Base-by-base conservation (phyloP, 2,888 invertebrate species). In the Pachliopta kotzebuea region DNA sequence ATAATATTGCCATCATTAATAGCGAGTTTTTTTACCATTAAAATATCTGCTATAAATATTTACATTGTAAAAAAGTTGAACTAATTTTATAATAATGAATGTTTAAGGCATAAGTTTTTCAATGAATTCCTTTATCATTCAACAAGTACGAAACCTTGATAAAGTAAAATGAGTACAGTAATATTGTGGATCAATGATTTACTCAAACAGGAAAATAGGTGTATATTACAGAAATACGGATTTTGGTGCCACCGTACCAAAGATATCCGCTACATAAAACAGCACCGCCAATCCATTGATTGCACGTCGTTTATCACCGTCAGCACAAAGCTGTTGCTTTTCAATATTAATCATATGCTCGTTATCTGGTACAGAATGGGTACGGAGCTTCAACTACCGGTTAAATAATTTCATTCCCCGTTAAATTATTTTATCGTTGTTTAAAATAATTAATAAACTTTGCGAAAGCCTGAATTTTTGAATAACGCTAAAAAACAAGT, bases 251-350 rank as follows among this genome's bases (percentile, higher is more conserved):
- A 21, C 58, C 53, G 53, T 23, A 21, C 8, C 60, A 50, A 50
- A 42, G 37, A 56, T 49, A 59, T 60, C 60, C 53, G 65, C 65
- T 37, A 52, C 60, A 82, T 81, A 79, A 84, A 83, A 77, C 74
- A 72, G 76, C 74, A 79, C 81, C 79, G 81, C 71, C 79, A 76
- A 78, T 75, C 74, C 80, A 81, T 77, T 84, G 83, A 86, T 85
- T 83, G 85, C 76, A 72, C 73, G 73, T 77, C 84, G 83, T 87
- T 87, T 85, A 87, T 86, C 85, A 86, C 83, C 78, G 80, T 75
- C 75, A 65, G 57, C 57, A 62, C 62, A 60, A 63, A 66, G 65
- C 66, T 68, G 67, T 69, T 70, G 71, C 68, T 70, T 70, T 73
- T 72, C 71, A 73, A 72, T 75, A 74, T 73, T 76, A 73, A 75